These are phyloP conservation scores for Poeciliopsis presidionis DNA, from an alignment of 2,797 vertebrate species.

Conservation along the genomic window DNA sequence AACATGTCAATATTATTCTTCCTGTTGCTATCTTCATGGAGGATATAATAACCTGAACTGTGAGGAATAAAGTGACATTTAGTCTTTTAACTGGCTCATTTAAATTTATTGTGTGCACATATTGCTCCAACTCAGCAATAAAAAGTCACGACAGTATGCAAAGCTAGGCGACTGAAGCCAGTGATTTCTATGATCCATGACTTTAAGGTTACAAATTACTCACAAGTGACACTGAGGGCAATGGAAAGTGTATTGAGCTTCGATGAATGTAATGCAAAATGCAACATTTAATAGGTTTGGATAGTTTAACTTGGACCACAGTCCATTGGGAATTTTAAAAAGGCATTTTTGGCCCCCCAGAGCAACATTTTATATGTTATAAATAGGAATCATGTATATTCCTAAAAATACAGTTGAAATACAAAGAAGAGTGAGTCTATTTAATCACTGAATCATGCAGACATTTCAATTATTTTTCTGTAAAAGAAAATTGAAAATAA, in stretches of 20 bases:
- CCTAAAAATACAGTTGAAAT: not conserved
- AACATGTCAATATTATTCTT: conserved; percentile 16
- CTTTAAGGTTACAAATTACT: conserved; percentile 39
- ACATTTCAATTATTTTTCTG: not conserved
- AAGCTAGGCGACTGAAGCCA: conserved; percentile 2
- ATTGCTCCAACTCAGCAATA: conserved; percentile 57
- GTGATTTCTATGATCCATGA: conserved; percentile 37
- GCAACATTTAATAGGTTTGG: no score
- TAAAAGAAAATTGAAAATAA: not conserved
- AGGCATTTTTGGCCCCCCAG: not conserved
- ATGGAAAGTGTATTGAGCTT: not conserved
- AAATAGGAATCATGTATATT: not conserved
- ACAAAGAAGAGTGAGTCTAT: not conserved
- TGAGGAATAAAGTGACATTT: conserved; percentile 44
- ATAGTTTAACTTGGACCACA: no score
- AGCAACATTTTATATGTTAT: not conserved
- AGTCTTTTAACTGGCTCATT: conserved; percentile 40
- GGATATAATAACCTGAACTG: conserved; percentile 22
- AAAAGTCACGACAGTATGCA: conserved; percentile 13
- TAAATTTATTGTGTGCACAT: conserved; percentile 48
- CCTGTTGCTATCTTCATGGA: conserved; percentile 9
- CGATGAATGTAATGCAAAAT: no score
- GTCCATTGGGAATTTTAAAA: not conserved
- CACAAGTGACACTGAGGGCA: conserved; percentile 18
- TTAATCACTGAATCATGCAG: not conserved